These are phyloP conservation scores for Spodoptera exigua DNA, from an alignment of 2,888 invertebrate species.

Conservation along the genomic window DNA sequence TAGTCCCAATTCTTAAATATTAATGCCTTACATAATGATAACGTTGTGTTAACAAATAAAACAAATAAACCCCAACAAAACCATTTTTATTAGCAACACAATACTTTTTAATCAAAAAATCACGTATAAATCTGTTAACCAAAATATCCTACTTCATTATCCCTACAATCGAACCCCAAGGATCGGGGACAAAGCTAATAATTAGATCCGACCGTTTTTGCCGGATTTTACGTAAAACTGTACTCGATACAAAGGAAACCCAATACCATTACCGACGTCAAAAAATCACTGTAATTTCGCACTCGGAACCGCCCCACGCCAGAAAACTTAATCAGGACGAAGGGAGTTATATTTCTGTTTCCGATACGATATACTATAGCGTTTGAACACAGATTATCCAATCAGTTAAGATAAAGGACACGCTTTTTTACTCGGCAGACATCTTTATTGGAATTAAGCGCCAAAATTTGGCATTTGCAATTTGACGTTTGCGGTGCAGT, in stretches of 20 bases:
- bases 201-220: conserved; percentile 83
- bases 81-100: conserved; percentile 60
- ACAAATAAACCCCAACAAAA: conserved; percentile 15
- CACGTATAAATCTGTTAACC: conserved; percentile 72
- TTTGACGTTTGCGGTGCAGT: conserved; percentile 62
- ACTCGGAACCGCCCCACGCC: conserved; percentile 76
- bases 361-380: conserved; percentile 87
- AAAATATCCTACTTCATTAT: conserved; percentile 69
- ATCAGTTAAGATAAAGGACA: conserved; percentile 89
- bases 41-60: no score
- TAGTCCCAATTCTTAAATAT: no score
- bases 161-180: conserved; percentile 64
- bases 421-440: conserved; percentile 78
- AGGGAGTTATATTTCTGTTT: conserved; percentile 86
- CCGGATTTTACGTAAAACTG: conserved; percentile 82
- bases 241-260: conserved; percentile 76
- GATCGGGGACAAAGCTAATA: conserved; percentile 80
- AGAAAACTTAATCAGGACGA: conserved; percentile 86
- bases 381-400: conserved; percentile 89
- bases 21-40: no score
- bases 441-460: conserved; percentile 65
- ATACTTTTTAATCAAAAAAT: conserved; percentile 72
- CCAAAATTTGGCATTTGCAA: conserved; percentile 67
- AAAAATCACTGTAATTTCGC: conserved; percentile 87
- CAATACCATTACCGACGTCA: conserved; percentile 79